Evolutionary conservation across 1,140 invertebrate genomes (phyloP).

Genomic region (Melipona quadrifasciata): DNA sequence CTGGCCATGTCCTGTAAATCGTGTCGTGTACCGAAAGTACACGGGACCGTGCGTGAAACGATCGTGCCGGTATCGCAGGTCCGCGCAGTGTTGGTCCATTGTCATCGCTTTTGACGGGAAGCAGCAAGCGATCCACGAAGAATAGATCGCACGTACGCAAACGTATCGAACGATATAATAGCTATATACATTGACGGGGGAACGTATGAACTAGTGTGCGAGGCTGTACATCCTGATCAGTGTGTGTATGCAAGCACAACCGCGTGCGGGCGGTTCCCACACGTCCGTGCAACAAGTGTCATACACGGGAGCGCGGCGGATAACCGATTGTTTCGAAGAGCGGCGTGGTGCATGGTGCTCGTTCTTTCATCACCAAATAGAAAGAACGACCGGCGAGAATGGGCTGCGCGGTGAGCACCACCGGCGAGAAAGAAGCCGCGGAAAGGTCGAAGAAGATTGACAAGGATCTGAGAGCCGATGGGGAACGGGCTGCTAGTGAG

Average conservation of each 20-base stretch:
- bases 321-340: constrained; percentile 18
- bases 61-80: constrained; percentile 34
- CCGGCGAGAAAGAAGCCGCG: constrained; percentile 90
- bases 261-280: constrained; percentile 77
- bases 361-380: constrained; percentile 2
- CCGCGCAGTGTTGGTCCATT: constrained; percentile 37
- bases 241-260: constrained; percentile 62
- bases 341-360: constrained; percentile 56
- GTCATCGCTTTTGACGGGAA: constrained; percentile 33
- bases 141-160: constrained; percentile 16
- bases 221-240: constrained; percentile 26
- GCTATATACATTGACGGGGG: not conserved
- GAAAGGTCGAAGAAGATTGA: constrained; percentile 95
- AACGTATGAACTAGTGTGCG: constrained; percentile 1
- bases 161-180: constrained; percentile 28
- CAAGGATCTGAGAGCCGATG: constrained; percentile 91
- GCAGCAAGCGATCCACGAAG: not conserved
- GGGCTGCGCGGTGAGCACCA: constrained; percentile 91
- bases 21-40: not conserved
- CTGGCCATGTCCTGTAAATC: not conserved
- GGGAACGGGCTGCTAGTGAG: constrained; percentile 92
- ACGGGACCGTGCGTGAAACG: not conserved
- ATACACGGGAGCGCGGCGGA: constrained; percentile 43
- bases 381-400: constrained; percentile 80
- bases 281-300: constrained; percentile 79